A percentile compares a stretch with the other conserved stretches of the same genome.
phyloP scores from a whole-genome alignment of 1,140 invertebrate genomes.

The Amyelois transitella region DNA sequence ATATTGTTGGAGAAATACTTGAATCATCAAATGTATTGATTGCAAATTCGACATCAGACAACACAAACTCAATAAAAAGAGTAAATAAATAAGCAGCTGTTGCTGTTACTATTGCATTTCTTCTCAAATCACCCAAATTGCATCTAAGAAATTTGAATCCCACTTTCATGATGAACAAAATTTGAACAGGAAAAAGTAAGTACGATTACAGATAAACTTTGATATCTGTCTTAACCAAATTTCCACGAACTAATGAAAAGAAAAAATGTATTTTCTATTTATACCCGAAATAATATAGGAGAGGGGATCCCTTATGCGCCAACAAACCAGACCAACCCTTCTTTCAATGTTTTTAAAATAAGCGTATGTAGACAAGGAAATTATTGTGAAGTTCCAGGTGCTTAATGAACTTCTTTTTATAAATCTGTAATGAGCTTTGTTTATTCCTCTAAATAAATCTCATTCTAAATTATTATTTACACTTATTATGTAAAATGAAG shows the following conservation, averaged over 20 bases:
- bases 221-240: no score
- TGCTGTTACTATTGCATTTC: no score
- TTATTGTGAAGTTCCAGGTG: no score
- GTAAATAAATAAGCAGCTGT: neutral
- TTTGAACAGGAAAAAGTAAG: no score
- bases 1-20: neutral
- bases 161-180: neutral
- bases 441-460: no score
- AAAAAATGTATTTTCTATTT: neutral
- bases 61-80: neutral
- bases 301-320: neutral
- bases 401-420: no score
- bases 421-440: no score
- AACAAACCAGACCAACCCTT: neutral
- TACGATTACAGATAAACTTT: no score
- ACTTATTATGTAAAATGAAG: no score
- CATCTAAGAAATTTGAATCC: neutral
- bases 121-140: neutral
- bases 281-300: neutral
- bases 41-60: neutral
- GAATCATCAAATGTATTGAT: neutral
- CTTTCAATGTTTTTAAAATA: neutral
- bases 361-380: no score
- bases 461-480: no score
- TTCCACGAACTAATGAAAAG: neutral